Base-by-base conservation (phyloP, 2,888 invertebrate genomes). In the Epistrophe eligans region DNA sequence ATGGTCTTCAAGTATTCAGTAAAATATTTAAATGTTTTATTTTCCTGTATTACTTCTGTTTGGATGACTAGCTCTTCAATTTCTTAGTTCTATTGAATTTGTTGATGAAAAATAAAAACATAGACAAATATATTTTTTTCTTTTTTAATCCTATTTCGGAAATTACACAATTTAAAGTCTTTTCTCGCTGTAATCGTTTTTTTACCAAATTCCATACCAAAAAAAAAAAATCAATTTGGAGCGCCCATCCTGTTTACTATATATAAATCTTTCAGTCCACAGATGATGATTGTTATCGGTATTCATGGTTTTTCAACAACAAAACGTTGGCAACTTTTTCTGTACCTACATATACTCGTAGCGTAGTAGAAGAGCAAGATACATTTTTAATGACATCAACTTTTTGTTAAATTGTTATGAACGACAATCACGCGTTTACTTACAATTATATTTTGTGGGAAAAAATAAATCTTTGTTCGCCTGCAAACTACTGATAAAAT, bases 401-500 rank as follows among this genome's bases (percentile, higher is more conserved):
- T 15, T 38, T 17, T 2, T n/a, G 58, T 24, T 24, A 17, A 38
- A 58, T 58, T 38, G 19, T 58, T 38, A 35, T 58, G 35, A 19
- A 58, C 58, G 5, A 38, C 58, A 58, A 58, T 58, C 58, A 58
- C 58, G 17, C 10, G 7, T 58, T 55, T 28, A 58, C 35, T 58
- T 58, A 6, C 38, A 58, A 35, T 35, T 35, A 35, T 10, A 38
- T 17, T 38, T 58, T 58, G 17, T 6, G 7, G 10, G 13, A 17
- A 38, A n/a, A 17, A 38, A 38, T 58, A 58, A 55, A 28, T 58
- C 35, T 2, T 38, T 58, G 57, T 58, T 58, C 5, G 58, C 58
- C 58, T 58, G 58, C 58, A 58, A 58, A 58, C 38, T 58, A 58
- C 58, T 58, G 58, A 58, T 58, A 38, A 58, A 17, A 58, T 58